Conservation (phyloP, 2,113 vertebrate genomes). For the Labeo rohita region DNA sequence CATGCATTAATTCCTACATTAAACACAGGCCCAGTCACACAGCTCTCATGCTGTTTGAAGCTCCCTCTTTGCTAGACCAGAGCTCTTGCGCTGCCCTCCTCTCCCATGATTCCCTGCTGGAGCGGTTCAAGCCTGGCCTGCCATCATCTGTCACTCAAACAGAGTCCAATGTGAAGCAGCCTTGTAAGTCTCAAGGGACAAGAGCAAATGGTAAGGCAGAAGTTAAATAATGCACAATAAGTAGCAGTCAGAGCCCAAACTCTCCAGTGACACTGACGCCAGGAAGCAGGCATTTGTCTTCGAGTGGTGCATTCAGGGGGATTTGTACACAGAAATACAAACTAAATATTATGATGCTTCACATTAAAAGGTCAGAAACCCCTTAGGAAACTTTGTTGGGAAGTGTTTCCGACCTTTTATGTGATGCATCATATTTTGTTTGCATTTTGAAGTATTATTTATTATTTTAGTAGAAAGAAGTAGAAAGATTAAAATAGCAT, state of each 20-base stretch:
- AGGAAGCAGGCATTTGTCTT: neutral
- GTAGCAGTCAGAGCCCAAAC: neutral
- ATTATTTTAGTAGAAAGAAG: neutral
- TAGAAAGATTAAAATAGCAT: neutral
- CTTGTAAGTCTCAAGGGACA: neutral
- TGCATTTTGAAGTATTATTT: neutral
- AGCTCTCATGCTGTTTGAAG: conserved; percentile 47
- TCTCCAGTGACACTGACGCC: neutral
- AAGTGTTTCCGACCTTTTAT: neutral
- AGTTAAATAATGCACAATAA: conserved; percentile 41
- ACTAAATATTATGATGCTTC: neutral
- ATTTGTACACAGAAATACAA: neutral
- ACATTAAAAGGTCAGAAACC: neutral
- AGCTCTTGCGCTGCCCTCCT: conserved; percentile 8
- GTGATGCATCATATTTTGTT: neutral
- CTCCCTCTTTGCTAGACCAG: conserved; percentile 37
- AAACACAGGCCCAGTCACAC: conserved; percentile 51
- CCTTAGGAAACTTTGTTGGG: neutral
- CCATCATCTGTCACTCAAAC: conserved; percentile 50
- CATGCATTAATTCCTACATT: conserved; percentile 58
- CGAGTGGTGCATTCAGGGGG: neutral
- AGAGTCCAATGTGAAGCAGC: neutral
- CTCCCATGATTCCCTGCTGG: conserved; percentile 24
- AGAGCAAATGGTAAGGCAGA: neutral
- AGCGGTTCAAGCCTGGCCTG: conserved; percentile 15